Conservation (phyloP, 2,888 invertebrate species). For the Phymatocera aterrima region DNA sequence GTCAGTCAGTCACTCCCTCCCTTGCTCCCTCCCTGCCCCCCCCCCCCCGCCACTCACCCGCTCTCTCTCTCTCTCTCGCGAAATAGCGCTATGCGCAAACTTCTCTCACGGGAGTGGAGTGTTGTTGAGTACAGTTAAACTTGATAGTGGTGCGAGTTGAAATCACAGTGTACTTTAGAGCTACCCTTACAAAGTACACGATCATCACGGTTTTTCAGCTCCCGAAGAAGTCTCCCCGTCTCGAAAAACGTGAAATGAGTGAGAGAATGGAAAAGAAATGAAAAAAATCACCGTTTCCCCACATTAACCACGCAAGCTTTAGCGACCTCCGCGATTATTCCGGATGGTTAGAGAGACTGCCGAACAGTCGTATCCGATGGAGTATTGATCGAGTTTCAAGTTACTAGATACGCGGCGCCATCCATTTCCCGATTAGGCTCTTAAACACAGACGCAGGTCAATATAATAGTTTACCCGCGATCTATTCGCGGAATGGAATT, state of each 20-base stretch:
- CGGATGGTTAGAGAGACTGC: background rate
- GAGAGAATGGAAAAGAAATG: background rate
- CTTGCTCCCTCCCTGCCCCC: background rate
- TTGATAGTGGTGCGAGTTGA: too few species aligned
- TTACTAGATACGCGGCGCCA: constrained; percentile 12
- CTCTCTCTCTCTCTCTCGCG: background rate
- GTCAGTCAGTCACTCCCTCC: background rate
- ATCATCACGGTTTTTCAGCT: too few species aligned
- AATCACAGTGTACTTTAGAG: too few species aligned
- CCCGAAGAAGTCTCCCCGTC: too few species aligned
- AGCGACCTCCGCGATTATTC: background rate
- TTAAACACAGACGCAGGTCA: constrained; percentile 29
- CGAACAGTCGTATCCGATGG: constrained; percentile 16
- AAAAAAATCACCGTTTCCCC: too few species aligned
- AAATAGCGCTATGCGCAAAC: background rate
- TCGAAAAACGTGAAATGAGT: too few species aligned
- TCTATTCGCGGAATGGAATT: constrained; percentile 5
- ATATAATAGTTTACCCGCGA: background rate
- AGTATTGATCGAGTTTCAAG: constrained; percentile 27
- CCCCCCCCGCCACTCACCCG: too few species aligned
- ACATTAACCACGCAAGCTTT: too few species aligned
- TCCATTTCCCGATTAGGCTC: constrained; percentile 28
- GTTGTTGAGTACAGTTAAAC: too few species aligned
- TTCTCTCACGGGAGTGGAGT: too few species aligned
- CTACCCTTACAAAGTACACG: too few species aligned